These are phyloP conservation scores for Ariopsis seemanni DNA, from an alignment of 2,113 vertebrate species.

Conservation along the genomic window DNA sequence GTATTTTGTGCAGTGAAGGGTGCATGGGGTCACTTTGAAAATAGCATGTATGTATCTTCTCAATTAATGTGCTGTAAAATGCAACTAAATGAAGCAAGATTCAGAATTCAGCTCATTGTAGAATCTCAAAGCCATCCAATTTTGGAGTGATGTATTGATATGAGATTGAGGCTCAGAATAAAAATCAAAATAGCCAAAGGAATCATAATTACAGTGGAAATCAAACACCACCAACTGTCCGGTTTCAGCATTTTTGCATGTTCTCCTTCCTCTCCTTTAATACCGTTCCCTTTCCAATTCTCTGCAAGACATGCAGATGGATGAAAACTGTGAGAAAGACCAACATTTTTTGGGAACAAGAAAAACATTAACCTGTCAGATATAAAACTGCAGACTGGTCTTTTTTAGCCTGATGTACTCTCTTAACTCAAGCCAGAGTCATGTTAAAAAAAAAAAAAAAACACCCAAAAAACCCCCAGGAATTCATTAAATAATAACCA, in stretches of 20 bases:
- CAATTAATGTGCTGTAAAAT: conserved; percentile 11
- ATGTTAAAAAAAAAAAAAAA: neutral
- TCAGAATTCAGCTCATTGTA: conserved; percentile 58
- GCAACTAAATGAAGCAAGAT: conserved; percentile 18
- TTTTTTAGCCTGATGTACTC: conserved; percentile 13
- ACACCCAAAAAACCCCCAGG: neutral
- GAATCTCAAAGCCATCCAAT: conserved; percentile 68
- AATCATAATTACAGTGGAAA: conserved; percentile 80
- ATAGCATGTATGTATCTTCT: neutral
- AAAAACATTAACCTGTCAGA: conserved; percentile 1
- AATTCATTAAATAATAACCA: conserved; percentile 39
- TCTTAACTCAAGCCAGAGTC: conserved; percentile 33
- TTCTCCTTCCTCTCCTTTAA: conserved; percentile 54
- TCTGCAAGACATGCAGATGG: conserved; percentile 38
- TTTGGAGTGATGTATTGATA: conserved; percentile 73
- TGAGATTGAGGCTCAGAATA: conserved; percentile 73
- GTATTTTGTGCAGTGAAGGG: neutral
- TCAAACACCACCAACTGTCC: conserved; percentile 79
- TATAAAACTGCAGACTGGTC: neutral
- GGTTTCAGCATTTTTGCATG: conserved; percentile 73
- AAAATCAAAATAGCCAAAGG: conserved; percentile 73
- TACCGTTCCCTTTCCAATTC: conserved; percentile 55
- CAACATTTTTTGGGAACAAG: neutral
- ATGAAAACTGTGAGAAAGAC: conserved; percentile 25
- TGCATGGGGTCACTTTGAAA: neutral